Conservation (phyloP, 1,140 invertebrate genomes). For the Popillia japonica region DNA sequence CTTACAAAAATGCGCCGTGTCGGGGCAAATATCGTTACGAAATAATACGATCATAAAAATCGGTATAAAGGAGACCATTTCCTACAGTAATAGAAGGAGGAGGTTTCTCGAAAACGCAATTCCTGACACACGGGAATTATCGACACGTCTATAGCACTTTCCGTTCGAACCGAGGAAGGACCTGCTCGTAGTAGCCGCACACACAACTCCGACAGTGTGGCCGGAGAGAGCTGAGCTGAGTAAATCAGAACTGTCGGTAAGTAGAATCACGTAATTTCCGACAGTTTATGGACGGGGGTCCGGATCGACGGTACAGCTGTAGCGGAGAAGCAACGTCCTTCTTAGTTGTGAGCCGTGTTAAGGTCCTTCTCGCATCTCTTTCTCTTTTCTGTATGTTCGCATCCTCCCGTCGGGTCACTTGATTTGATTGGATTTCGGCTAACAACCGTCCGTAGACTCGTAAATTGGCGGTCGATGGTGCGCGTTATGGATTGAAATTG, state of each 20-base stretch:
- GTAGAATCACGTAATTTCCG: slow-evolving; percentile 37
- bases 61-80: not conserved
- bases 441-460: slow-evolving; percentile 33
- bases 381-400: not conserved
- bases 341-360: no score
- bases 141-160: not conserved
- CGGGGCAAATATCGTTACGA: not conserved
- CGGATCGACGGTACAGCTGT: not conserved
- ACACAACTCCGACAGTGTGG: not conserved
- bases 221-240: not conserved
- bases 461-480: slow-evolving; percentile 35
- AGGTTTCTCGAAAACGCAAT: not conserved
- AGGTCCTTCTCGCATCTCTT: not conserved
- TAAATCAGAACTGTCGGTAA: slow-evolving; percentile 36
- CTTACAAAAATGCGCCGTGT: not conserved
- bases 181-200: not conserved
- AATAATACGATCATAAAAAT: slow-evolving; percentile 7
- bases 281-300: slow-evolving; percentile 34
- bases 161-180: no score
- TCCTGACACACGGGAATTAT: not conserved
- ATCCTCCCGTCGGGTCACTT: slow-evolving; percentile 16
- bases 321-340: no score
- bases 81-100: not conserved
- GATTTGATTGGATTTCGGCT: slow-evolving; percentile 36
- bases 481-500: slow-evolving; percentile 38